Base-by-base conservation (phyloP, 2,113 vertebrate species). In the Tragelaphus scriptus region DNA sequence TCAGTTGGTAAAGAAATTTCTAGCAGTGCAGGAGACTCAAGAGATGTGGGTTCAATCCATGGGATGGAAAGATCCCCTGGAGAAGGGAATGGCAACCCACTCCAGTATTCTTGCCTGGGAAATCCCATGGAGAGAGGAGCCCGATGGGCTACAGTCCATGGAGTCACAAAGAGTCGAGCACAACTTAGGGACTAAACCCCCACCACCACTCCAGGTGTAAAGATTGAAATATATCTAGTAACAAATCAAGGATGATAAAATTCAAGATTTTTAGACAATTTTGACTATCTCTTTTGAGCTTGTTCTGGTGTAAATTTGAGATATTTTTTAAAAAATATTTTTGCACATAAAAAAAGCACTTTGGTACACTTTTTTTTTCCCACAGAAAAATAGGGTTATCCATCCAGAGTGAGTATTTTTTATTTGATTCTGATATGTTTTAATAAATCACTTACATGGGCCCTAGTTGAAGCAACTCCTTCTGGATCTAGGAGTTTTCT, bases 281-380 rank as follows among this genome's bases (percentile, higher is more conserved):
- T 36, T 89, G 40, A 6, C 6, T 61, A 44, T 82, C 23, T 68
- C 36, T 91, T 82, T 32, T 91, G 23, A 93, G 80, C 47, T 87
- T 84, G 2, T 61, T 95, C 49, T 79, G 2, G 32, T 84, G 12
- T 8, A 65, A 91, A 92, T 36, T 79, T 77, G 71, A 88, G 11
- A 26, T 91, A 26, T 51, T 81, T 56, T 51, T 30, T 36, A n/a
- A 16, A 87, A 95, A 89, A 47, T 82, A 88, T 47, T 92, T 92
- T 86, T 90, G 36, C 14, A 65, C 30, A 44, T 44, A 77, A 77
- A 44, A 80, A 65, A 92, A 88, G 2, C 0, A 90, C 19, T 28
- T 79, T 85, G 56, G 16, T 71, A 44, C 88, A 87, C 59, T 77
- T 7, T 14, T 36, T 3, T 44, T 80, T 53, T n/a, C 10, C 14